Evolutionary conservation across 2,888 invertebrate genomes (phyloP), one percentile per base, ranked within the genome.

Genomic region (Digitonthophagus gazella): DNA sequence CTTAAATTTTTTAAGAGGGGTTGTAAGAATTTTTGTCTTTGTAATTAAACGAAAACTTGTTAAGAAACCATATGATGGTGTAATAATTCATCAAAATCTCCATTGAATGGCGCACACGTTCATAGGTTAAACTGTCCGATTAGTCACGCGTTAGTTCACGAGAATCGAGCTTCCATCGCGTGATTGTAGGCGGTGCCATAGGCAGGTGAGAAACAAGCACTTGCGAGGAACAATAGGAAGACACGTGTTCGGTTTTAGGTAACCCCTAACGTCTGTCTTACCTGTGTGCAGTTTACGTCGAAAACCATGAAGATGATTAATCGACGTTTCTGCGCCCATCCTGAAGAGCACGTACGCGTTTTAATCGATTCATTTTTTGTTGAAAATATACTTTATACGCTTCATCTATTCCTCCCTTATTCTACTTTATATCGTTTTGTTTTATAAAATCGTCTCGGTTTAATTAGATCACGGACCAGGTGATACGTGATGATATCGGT

Each of bases 201-300:
- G 19, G 73, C 75, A 75, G 75, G 74, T 75, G 75, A 74, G 73
- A 75, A 73, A 19, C 71, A 72, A 69, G 71, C 71, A 71, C 70
- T 73, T 73, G 71, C 67, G 67, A 72, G 71, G 67, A 71, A 75
- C 74, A 75, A 74, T 72, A 69, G 63, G 70, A 71, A 58, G 65
- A 73, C 73, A 74, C 72, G 73, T 74, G 75, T 73, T 73, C 69
- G 57, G 65, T 74, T 73, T 74, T 74, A 72, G 71, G 70, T 64
- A 65, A 68, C 61, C 16, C 56, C 67, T 15, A 67, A 58, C 54
- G 28, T 61, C 61, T 66, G 11, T 66, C 55, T 56, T 18, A 61
- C 18, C 61, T 44, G 28, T 44, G 28, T 44, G 28, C 28, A 44
- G 28, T 44, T 44, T 44, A 44, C 28, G 28, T 44, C 28, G 18